These are phyloP conservation scores for Panorpa germanica DNA, from an alignment of 2,888 invertebrate species.

Conservation along the genomic window DNA sequence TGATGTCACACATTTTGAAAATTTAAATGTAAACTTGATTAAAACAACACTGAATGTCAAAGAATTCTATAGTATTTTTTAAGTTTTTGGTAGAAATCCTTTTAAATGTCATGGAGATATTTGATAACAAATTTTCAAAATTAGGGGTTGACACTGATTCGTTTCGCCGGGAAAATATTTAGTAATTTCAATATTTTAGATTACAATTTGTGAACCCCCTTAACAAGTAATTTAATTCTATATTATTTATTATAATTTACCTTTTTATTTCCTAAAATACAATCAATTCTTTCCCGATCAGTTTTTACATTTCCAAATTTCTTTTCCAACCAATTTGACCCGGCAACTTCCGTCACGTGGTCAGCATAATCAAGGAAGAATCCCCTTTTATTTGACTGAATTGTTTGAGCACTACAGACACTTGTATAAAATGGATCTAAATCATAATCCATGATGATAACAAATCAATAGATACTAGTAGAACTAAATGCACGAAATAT, in stretches of 20 bases:
- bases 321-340: slow-evolving; percentile 36
- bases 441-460: too few relatives aligned
- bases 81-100: too few relatives aligned
- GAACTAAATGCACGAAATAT: too few relatives aligned
- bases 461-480: too few relatives aligned
- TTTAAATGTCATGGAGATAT: too few relatives aligned
- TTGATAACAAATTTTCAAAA: too few relatives aligned
- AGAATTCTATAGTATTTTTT: too few relatives aligned
- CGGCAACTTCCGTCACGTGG: slow-evolving; percentile 31
- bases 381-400: slow-evolving; percentile 54
- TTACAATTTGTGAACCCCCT: slow-evolving; percentile 1
- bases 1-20: too few relatives aligned
- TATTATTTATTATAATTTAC: slow-evolving; percentile 18
- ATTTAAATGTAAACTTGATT: too few relatives aligned
- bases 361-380: slow-evolving; percentile 52
- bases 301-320: slow-evolving; percentile 35
- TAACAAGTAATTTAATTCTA: background rate
- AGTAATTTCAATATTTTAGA: background rate
- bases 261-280: slow-evolving; percentile 30
- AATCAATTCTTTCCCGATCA: slow-evolving; percentile 36
- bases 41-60: too few relatives aligned
- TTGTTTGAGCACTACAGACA: slow-evolving; percentile 53
- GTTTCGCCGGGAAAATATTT: background rate
- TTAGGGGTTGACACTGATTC: too few relatives aligned
- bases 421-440: slow-evolving; percentile 32